phyloP scores from a whole-genome alignment of 37 sponge, comb jelly and placozoan species.

The Geodia barretti region DNA sequence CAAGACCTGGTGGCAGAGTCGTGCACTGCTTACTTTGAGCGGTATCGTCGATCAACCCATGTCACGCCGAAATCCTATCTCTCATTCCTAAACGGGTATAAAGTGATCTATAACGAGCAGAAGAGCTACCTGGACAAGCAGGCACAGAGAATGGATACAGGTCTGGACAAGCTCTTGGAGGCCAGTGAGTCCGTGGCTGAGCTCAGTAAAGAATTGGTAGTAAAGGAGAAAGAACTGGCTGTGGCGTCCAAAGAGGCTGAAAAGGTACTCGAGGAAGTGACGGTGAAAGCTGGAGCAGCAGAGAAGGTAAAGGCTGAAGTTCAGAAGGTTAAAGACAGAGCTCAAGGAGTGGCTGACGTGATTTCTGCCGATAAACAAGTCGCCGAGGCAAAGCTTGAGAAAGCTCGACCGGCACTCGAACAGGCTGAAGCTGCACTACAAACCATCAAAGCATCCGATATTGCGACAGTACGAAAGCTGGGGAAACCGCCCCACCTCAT shows the following conservation, averaged over 20 bases:
- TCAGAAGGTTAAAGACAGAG: conserved; percentile 98
- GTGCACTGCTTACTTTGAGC: conserved; percentile 93
- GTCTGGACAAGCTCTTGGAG: conserved; percentile 93
- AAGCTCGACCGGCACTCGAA: conserved; percentile 93
- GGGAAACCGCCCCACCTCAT: conserved; percentile 99
- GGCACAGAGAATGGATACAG: conserved; percentile 93
- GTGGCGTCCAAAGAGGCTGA: conserved; percentile 92
- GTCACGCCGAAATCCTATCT: conserved; percentile 99
- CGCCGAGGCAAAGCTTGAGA: conserved; percentile 90
- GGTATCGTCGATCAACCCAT: conserved; percentile 93
- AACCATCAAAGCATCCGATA: conserved; percentile 97
- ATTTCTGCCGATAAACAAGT: conserved; percentile 92
- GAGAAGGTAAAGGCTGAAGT: conserved; percentile 98
- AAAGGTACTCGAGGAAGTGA: conserved; percentile 93
- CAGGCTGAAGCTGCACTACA: conserved; percentile 97
- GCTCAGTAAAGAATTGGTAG: conserved; percentile 88
- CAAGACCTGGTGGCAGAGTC: conserved; percentile 98
- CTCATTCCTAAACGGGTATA: conserved; percentile 95
- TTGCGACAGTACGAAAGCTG: conserved; percentile 96
- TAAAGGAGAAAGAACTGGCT: conserved; percentile 95
- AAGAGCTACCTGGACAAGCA: conserved; percentile 80
- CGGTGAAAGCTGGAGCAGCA: conserved; percentile 95
- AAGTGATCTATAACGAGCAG: conserved; percentile 86
- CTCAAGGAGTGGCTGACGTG: conserved; percentile 94
- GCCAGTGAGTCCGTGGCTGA: conserved; percentile 87